phyloP scores from a whole-genome alignment of 2,113 vertebrate species.

The Axis porcinus region DNA sequence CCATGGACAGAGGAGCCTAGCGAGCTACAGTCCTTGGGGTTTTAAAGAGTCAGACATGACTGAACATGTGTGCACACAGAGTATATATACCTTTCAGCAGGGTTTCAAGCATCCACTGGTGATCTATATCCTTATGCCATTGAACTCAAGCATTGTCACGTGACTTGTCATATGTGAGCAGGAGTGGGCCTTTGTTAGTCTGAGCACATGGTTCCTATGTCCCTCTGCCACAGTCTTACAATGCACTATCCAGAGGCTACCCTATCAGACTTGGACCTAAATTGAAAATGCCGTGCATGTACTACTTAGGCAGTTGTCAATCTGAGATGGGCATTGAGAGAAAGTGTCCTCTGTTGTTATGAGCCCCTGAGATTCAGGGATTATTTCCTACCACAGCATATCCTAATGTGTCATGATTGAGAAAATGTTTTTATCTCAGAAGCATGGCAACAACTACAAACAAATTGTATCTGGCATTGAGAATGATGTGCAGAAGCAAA shows the following conservation, averaged over 20 bases:
- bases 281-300: neutral
- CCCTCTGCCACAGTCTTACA: neutral
- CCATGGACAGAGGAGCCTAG: neutral
- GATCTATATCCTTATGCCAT: no score
- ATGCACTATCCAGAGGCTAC: neutral
- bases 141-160: neutral
- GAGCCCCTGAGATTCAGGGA: neutral
- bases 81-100: neutral
- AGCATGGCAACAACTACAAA: neutral
- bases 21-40: neutral
- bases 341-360: neutral
- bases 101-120: neutral
- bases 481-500: neutral
- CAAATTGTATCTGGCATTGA: neutral
- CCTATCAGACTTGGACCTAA: neutral
- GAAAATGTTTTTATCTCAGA: neutral
- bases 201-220: neutral
- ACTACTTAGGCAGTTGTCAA: neutral
- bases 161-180: neutral
- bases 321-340: neutral
- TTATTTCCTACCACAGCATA: neutral
- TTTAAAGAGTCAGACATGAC: neutral
- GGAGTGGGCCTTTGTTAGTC: neutral
- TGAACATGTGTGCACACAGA: neutral
- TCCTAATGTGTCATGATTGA: neutral